Percentiles rank a stretch among this genome's conserved stretches.
Evolutionary conservation across 2,797 vertebrate species (phyloP).

Genomic region (Hapalemur alaotrensis): DNA sequence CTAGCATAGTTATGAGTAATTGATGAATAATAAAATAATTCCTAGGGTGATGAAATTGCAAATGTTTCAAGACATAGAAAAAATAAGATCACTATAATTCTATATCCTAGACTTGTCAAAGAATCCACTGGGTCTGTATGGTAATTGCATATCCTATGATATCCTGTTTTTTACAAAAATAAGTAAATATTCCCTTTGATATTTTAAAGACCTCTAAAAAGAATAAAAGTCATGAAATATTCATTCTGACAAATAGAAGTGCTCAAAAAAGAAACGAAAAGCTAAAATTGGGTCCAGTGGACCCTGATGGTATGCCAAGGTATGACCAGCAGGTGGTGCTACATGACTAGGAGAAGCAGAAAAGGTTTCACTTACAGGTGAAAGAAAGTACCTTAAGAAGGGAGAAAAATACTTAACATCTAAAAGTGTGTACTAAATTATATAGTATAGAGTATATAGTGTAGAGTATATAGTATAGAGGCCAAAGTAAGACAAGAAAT

Average conservation of each 20-base stretch:
- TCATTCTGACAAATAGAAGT: not conserved
- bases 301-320: not conserved
- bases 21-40: slow-evolving; percentile 1
- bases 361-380: not conserved
- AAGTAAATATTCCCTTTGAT: slow-evolving; percentile 2
- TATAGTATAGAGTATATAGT: too few species aligned
- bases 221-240: not conserved
- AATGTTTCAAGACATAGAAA: not conserved
- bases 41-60: not conserved
- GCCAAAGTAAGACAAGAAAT: not conserved
- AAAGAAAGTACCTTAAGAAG: not conserved
- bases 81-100: not conserved
- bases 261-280: not conserved
- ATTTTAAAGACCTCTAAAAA: not conserved
- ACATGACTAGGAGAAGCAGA: not conserved
- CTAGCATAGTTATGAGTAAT: not conserved
- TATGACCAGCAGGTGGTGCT: slow-evolving; percentile 59
- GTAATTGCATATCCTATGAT: not conserved
- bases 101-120: not conserved
- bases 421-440: not conserved
- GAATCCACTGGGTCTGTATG: not conserved
- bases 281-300: not conserved
- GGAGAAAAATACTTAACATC: not conserved
- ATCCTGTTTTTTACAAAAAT: not conserved
- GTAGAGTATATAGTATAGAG: not conserved